A percentile compares a stretch with the other conserved stretches of the same genome.
Evolutionary conservation across 30 jellyfish, hydroid and myxozoan genomes (phyloP).

Genomic region (Kudoa iwatai): DNA sequence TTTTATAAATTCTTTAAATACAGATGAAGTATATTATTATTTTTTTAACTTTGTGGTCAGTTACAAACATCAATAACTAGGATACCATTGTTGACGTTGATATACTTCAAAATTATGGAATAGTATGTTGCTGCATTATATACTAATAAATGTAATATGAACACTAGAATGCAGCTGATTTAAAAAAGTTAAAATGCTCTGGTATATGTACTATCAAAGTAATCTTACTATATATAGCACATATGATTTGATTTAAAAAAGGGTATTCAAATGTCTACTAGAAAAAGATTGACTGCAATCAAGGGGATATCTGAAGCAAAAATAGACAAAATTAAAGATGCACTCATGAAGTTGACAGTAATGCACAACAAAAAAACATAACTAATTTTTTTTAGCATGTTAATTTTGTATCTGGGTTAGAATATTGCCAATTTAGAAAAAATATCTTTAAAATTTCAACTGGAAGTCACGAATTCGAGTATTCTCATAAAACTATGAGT

Average conservation of each 20-base stretch:
- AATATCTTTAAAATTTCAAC: slow-evolving; percentile 30
- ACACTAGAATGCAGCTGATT: slow-evolving; percentile 41
- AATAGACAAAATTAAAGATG: slow-evolving; percentile 81
- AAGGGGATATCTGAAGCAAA: slow-evolving; percentile 84
- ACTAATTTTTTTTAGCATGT: slow-evolving; percentile 1
- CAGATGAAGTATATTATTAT: too few relatives aligned
- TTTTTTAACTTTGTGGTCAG: too few relatives aligned
- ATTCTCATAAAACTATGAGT: slow-evolving; percentile 2
- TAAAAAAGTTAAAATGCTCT: slow-evolving; percentile 40
- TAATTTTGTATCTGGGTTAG: slow-evolving; percentile 50
- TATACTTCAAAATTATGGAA: slow-evolving; percentile 66
- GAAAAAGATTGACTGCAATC: slow-evolving; percentile 10
- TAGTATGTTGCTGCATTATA: slow-evolving; percentile 8
- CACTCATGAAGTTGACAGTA: slow-evolving; percentile 24
- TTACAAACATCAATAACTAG: too few relatives aligned
- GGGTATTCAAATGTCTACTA: slow-evolving; percentile 93
- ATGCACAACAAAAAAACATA: too few relatives aligned
- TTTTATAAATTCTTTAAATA: too few relatives aligned
- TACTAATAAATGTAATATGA: not conserved
- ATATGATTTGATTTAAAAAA: not conserved
- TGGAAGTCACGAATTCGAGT: slow-evolving; percentile 72
- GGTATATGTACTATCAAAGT: slow-evolving; percentile 93
- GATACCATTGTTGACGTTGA: too few relatives aligned
- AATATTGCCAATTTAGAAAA: slow-evolving; percentile 32
- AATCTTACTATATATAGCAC: not conserved